phyloP scores from a whole-genome alignment of 2,888 invertebrate species.

The Anthoptus insignis region DNA sequence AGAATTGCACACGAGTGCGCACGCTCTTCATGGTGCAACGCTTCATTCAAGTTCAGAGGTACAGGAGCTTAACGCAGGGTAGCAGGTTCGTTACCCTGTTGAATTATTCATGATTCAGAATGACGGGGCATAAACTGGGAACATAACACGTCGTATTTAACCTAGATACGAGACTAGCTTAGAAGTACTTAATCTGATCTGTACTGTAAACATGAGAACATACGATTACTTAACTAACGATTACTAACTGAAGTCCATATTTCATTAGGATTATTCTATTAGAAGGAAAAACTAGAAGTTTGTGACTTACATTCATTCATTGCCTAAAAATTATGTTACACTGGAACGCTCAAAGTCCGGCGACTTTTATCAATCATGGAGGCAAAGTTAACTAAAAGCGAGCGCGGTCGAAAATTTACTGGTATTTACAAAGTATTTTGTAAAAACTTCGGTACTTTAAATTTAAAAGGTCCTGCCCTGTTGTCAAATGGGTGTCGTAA shows the following conservation, averaged over 20 bases:
- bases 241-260: neutral
- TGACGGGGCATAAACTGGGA: slow-evolving; percentile 33
- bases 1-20: neutral
- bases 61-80: slow-evolving; percentile 14
- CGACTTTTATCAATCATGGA: no score
- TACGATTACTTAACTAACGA: neutral
- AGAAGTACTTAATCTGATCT: slow-evolving; percentile 1
- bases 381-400: no score
- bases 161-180: slow-evolving; percentile 18
- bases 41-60: neutral
- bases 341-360: no score
- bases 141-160: slow-evolving; percentile 31
- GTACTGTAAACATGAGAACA: neutral
- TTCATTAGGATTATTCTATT: no score
- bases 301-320: no score
- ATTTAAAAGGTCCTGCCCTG: no score
- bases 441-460: no score
- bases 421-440: no score
- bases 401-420: no score
- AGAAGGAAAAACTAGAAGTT: no score
- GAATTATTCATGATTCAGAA: slow-evolving; percentile 39
- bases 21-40: neutral
- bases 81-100: slow-evolving; percentile 40
- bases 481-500: no score
- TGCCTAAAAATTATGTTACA: no score